Conservation (phyloP, 1,140 invertebrate genomes). For the Antheraea pernyi region DNA sequence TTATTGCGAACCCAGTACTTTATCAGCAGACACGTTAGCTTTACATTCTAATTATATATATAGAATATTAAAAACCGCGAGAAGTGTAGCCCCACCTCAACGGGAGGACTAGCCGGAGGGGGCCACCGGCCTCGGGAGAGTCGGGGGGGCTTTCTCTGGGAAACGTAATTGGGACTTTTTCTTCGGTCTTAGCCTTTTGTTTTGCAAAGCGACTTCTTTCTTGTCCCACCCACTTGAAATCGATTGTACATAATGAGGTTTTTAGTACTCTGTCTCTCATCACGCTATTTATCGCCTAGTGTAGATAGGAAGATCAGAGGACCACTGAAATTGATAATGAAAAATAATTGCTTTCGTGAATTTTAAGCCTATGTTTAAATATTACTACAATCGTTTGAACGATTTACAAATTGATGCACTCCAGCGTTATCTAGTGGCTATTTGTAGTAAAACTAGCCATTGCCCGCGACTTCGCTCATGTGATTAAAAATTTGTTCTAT, state of each 20-base stretch:
- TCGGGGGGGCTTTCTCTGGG: constrained; percentile 18
- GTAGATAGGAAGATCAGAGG: not conserved
- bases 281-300: not conserved
- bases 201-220: constrained; percentile 73
- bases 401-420: too few relatives aligned
- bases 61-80: constrained; percentile 27
- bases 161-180: constrained; percentile 77
- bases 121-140: constrained; percentile 20
- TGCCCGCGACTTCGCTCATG: too few relatives aligned
- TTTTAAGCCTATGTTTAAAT: too few relatives aligned
- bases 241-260: constrained; percentile 46
- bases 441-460: too few relatives aligned
- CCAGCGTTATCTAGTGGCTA: too few relatives aligned
- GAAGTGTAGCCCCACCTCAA: constrained; percentile 31
- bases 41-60: too few relatives aligned
- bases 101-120: constrained; percentile 21
- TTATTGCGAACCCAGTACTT: too few relatives aligned
- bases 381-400: too few relatives aligned
- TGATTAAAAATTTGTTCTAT: too few relatives aligned
- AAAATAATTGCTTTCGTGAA: too few relatives aligned
- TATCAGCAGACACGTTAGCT: too few relatives aligned
- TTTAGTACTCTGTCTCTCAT: not conserved
- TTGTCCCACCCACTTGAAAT: constrained; percentile 48
- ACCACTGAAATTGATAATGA: too few relatives aligned
- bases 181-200: constrained; percentile 71